phyloP scores from a whole-genome alignment of 1,140 invertebrate species.

The Bombus balteatus region DNA sequence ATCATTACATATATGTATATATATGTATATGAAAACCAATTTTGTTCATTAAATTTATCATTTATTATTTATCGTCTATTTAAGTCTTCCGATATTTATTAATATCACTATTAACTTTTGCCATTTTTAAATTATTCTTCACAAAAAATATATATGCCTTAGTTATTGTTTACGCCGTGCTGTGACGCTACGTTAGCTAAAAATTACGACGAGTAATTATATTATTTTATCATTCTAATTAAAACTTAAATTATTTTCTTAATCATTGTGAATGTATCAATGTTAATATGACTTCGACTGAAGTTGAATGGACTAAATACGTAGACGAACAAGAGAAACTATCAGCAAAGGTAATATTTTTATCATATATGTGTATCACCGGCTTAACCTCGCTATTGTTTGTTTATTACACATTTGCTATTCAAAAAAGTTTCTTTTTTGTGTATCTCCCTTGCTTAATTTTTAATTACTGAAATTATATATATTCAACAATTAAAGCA shows the following conservation, averaged over 20 bases:
- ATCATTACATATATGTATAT: too few species aligned
- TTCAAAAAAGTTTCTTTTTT: constrained; percentile 22
- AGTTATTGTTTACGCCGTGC: constrained; percentile 8
- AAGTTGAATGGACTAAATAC: constrained; percentile 78
- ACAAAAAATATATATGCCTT: not conserved
- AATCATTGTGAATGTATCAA: not conserved
- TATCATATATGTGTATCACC: not conserved
- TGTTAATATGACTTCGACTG: constrained; percentile 68
- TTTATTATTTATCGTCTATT: too few species aligned
- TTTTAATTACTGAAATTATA: not conserved
- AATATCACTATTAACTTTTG: not conserved
- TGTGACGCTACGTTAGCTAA: not conserved
- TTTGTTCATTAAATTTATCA: not conserved
- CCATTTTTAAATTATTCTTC: not conserved
- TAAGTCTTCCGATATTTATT: not conserved
- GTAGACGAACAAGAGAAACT: constrained; percentile 82
- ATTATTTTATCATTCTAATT: not conserved
- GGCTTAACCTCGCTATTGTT: constrained; percentile 60
- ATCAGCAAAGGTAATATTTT: constrained; percentile 73
- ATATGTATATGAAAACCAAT: not conserved
- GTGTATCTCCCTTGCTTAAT: not conserved
- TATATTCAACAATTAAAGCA: not conserved
- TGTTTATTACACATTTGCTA: not conserved
- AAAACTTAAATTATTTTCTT: not conserved
- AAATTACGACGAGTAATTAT: not conserved